Base-by-base conservation (phyloP, 1,140 invertebrate species). In the Bombus balteatus region DNA sequence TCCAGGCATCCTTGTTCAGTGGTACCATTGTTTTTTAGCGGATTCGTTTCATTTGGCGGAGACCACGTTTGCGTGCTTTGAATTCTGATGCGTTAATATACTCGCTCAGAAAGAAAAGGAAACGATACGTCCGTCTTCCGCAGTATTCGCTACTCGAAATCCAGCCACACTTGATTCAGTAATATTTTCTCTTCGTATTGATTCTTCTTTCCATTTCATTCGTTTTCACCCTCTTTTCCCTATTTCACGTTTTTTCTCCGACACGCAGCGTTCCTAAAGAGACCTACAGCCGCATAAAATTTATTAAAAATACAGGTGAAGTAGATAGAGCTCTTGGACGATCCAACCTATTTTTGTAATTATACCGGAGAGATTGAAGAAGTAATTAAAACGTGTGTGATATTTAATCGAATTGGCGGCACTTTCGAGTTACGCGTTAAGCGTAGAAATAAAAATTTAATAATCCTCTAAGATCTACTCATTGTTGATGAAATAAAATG, bases 61-160 rank as follows among this genome's bases (percentile, higher is more conserved):
- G 62, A 39, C 22, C 25, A 10, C 15, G 65, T 41, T 25, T 15
- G 47, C 79, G 79, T 59, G 79, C 47, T 57, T 22, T 13, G 68
- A 81, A 81, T 81, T 71, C 12, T 39, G 47, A 80, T 70, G 34
- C 66, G 32, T 32, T 70, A 18, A 53, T 81, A 81, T 59, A 32
- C 66, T 39, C 15, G 15, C 47, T 57, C 28, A 18, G 41, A 25
- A 57, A 28, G 15, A 71, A 71, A 57, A 57, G 25, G 2, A 72
- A 41, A 41, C 32, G 65, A n/a, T 39, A 53, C 65, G 25, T 3
- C 9, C n/a, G 37, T 47, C 25, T 39, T 53, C 5, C 47, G 47
- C 47, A 0, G 1, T 18, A 53, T 70, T 4, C 32, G 10, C 25
- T 15, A 9, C n/a, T 37, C 62, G n/a, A 28, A 47, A 68, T 37